Base-by-base conservation (phyloP, 2,113 vertebrate species). In the Callionymus lyra region DNA sequence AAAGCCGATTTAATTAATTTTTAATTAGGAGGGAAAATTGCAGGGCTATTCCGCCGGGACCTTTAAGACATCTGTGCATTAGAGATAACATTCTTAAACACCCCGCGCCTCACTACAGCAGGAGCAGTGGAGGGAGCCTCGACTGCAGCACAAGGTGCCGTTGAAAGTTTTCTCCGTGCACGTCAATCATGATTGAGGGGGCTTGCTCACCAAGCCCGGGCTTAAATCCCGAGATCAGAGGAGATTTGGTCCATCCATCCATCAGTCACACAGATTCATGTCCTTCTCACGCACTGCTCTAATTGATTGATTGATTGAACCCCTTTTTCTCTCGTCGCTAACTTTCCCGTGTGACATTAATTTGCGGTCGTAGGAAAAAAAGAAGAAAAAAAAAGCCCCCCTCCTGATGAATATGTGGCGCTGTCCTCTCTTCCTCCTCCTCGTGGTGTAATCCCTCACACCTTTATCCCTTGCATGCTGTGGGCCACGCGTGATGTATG, bases 1-100 rank as follows among this genome's bases (percentile, higher is more conserved):
- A 62, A 71, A 35, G 75, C 67, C 63, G 68, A 85, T 88, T 83
- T 78, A 81, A 76, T 83, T 85, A 70, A 84, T 84, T 84, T 84
- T 84, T 85, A 84, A 85, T 84, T 83, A 81, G 79, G 63, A 75
- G 70, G 73, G 74, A 76, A 82, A 83, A 83, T 82, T 79, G 74
- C 74, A 61, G 70, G 59, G 71, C 67, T 69, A 77, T 82, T 83
- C 81, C 76, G 52, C 54, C n/a, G 76, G 72, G 83, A 83, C 74
- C 65, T 78, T 79, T 79, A 77, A 81, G 79, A 84, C 82, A 82
- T 83, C 82, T 85, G 83, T 82, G 80, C 76, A 79, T 81, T 68
- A 69, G 74, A 79, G 83, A 85, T 85, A 84, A 80, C 77, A 59
- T 79, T 83, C 76, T 84, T 83, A 84, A 84, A 82, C 74, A 83